Percentiles rank a stretch among this genome's conserved stretches.
Conservation (phyloP, 2,113 vertebrate species). For the Chrysemys picta region DNA sequence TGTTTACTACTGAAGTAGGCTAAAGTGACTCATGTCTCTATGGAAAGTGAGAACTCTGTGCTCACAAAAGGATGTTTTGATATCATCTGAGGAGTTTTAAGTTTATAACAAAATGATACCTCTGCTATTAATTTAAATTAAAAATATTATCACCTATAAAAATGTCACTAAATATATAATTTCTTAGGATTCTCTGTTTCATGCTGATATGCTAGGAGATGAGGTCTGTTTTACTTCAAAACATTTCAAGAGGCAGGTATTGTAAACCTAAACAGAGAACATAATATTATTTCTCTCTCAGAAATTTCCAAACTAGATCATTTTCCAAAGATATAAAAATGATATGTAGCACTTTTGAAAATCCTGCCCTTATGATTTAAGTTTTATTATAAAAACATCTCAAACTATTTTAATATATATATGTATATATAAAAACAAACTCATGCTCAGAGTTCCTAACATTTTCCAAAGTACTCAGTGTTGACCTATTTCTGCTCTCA, state of each 20-base stretch:
- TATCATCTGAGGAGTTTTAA: conserved; percentile 34
- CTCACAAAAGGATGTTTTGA: conserved; percentile 35
- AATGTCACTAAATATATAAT: background rate
- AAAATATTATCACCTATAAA: background rate
- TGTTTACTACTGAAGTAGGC: conserved; percentile 59
- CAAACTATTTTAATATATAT: background rate
- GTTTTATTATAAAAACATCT: background rate
- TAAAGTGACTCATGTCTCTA: conserved; percentile 48
- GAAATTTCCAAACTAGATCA: conserved; percentile 62
- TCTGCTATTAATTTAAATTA: conserved; percentile 10
- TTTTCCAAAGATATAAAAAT: conserved; percentile 58
- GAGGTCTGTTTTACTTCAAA: conserved; percentile 65
- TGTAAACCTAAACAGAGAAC: conserved; percentile 31
- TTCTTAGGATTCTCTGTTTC: conserved; percentile 16
- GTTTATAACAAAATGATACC: conserved; percentile 25
- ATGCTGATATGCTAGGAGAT: conserved; percentile 1
- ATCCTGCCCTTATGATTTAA: background rate
- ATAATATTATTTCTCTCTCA: conserved; percentile 20
- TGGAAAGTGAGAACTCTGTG: conserved; percentile 29
- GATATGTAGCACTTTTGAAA: conserved; percentile 49
- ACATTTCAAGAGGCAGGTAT: conserved; percentile 33
- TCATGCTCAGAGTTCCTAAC: background rate
- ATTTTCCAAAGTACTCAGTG: background rate
- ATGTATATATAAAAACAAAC: background rate
- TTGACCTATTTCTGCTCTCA: background rate